These are phyloP conservation scores for Athene noctua DNA, from an alignment of 2,113 vertebrate species.

Conservation along the genomic window DNA sequence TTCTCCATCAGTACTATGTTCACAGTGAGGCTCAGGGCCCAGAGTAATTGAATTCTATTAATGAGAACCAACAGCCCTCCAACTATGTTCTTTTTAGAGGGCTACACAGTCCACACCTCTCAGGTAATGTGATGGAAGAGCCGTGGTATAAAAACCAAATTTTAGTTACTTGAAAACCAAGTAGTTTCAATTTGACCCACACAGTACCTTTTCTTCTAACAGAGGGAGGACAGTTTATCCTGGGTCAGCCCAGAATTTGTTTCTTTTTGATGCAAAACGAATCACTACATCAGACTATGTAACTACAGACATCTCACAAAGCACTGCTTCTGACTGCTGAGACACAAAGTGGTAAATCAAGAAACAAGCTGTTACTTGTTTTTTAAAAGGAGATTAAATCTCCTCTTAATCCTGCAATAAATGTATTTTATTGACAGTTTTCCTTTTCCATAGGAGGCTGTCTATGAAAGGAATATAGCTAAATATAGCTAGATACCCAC, in stretches of 20 bases:
- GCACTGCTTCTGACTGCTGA: not conserved
- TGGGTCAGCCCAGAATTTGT: not conserved
- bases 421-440: not conserved
- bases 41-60: not conserved
- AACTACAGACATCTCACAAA: not conserved
- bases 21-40: not conserved
- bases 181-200: not conserved
- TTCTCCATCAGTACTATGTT: not conserved
- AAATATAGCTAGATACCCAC: not conserved
- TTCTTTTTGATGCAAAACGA: not conserved
- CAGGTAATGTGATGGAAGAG: not conserved
- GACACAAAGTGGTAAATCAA: not conserved
- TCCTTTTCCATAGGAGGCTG: not conserved
- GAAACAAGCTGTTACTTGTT: not conserved
- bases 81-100: not conserved
- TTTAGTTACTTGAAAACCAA: not conserved
- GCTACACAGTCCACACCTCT: not conserved
- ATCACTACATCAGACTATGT: not conserved
- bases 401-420: not conserved
- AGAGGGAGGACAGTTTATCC: not conserved
- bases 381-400: not conserved
- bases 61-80: not conserved
- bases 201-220: not conserved
- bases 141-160: not conserved
- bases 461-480: not conserved